Percentiles rank a stretch among this genome's conserved stretches.
Evolutionary conservation across 2,113 vertebrate genomes (phyloP).

Genomic region (Coptodon rendalli): DNA sequence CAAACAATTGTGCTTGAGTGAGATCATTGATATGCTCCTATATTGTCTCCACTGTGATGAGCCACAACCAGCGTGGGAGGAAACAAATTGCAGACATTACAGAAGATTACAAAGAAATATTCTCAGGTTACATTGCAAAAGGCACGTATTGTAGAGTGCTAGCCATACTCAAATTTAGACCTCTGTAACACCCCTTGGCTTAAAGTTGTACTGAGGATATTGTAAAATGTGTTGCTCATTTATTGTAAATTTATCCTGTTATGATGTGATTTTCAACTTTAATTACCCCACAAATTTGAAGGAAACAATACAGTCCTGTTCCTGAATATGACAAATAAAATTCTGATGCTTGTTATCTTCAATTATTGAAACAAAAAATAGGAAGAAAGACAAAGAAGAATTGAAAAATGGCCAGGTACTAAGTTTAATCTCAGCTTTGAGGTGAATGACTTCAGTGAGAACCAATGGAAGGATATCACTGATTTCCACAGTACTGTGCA

Average conservation of each 20-base stretch:
- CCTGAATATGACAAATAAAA: neutral
- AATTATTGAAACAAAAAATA: neutral
- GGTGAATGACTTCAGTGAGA: neutral
- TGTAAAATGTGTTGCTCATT: neutral
- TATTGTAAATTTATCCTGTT: neutral
- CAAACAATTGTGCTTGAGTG: constrained; percentile 19
- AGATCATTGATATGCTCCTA: constrained; percentile 2
- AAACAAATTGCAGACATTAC: constrained; percentile 20
- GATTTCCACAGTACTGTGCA: neutral
- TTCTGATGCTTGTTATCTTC: neutral
- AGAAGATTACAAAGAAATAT: neutral
- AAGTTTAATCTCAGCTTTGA: neutral
- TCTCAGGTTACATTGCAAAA: neutral
- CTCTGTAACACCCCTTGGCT: neutral
- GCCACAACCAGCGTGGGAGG: constrained; percentile 10
- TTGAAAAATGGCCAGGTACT: neutral
- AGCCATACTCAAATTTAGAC: neutral
- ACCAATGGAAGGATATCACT: neutral
- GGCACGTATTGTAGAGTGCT: neutral
- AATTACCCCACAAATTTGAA: neutral
- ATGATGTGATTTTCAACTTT: neutral
- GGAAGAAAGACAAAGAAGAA: neutral
- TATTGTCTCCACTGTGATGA: constrained; percentile 1
- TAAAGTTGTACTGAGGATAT: neutral
- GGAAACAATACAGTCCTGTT: neutral